A percentile compares a stretch with the other conserved stretches of the same genome.
These are phyloP conservation scores for Zaprionus obscuricornis DNA, from an alignment of 2,888 invertebrate genomes.

Conservation along the genomic window DNA sequence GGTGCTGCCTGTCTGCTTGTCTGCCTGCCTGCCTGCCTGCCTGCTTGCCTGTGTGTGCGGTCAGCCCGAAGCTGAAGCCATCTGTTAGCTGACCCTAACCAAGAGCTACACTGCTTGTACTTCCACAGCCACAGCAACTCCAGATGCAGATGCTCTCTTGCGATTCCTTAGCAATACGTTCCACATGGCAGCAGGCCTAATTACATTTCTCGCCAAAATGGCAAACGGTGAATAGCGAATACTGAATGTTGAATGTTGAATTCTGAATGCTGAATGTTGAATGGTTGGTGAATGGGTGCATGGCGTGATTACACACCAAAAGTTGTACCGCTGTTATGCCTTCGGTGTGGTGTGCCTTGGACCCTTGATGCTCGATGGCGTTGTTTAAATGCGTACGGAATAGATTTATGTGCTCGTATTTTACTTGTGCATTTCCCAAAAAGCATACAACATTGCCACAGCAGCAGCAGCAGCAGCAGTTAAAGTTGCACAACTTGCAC, in stretches of 20 bases:
- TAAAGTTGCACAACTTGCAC: constrained; percentile 20
- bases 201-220: constrained; percentile 60
- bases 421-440: constrained; percentile 66
- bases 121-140: neutral
- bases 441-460: constrained; percentile 31
- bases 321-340: constrained; percentile 23
- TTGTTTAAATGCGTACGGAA: constrained; percentile 68
- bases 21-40: constrained; percentile 10
- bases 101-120: neutral
- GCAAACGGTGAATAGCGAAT: constrained; percentile 44
- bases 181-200: constrained; percentile 74
- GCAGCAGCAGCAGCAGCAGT: constrained; percentile 16
- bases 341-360: neutral
- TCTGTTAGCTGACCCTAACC: constrained; percentile 36
- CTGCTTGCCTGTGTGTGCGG: constrained; percentile 18
- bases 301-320: constrained; percentile 62
- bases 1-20: neutral
- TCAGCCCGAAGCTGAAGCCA: constrained; percentile 29
- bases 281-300: constrained; percentile 34
- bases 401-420: constrained; percentile 76
- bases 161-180: constrained; percentile 52
- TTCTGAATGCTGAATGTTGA: constrained; percentile 41
- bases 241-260: constrained; percentile 48
- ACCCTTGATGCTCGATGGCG: constrained; percentile 5
- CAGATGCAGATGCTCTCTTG: neutral